Base-by-base conservation (phyloP, 2,888 invertebrate genomes). In the Saturnia japonica region DNA sequence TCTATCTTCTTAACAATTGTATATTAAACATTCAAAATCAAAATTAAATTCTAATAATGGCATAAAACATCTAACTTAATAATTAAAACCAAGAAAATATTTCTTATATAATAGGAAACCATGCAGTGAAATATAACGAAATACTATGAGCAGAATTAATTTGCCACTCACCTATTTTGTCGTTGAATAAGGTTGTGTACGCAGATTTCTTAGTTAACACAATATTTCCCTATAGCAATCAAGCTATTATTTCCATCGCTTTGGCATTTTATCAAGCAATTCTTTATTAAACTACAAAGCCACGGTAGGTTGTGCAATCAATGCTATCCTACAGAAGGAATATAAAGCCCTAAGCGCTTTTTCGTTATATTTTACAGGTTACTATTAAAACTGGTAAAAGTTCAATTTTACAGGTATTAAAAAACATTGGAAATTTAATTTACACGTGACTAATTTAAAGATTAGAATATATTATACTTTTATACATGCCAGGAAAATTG, bases 181-280 rank as follows among this genome's bases (percentile, higher is more conserved):
- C 14, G 25, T 14, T 60, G 11, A 28, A 60, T 60, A 60, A 28
- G 1, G 28, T 12, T 28, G 3, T 60, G 80, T 82, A 79, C 80
- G 70, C 80, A 75, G 76, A 80, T 79, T 81, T 80, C 81, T 84
- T 78, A 82, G 80, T 78, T 83, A 77, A 82, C 81, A 86, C 88
- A 86, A 88, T 90, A 88, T 88, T 86, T 88, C 83, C 73, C 77
- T 85, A 88, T 83, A 86, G 81, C 80, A 74, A 78, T 84, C 77
- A 76, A 77, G 82, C 84, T 84, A 90, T 91, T 91, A 88, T 90
- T 91, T 91, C 88, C 88, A 89, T 86, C 83, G 82, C 76, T 77
- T 85, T 92, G 91, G 91, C 91, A 91, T 91, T 88, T 85, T 89
- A 91, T 90, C 93, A 93, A 91, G 83, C 83, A 85, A 82, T 85